Evolutionary conservation across 2,888 invertebrate genomes (phyloP), one percentile per base, ranked within the genome.

Genomic region (Dynastes maya): DNA sequence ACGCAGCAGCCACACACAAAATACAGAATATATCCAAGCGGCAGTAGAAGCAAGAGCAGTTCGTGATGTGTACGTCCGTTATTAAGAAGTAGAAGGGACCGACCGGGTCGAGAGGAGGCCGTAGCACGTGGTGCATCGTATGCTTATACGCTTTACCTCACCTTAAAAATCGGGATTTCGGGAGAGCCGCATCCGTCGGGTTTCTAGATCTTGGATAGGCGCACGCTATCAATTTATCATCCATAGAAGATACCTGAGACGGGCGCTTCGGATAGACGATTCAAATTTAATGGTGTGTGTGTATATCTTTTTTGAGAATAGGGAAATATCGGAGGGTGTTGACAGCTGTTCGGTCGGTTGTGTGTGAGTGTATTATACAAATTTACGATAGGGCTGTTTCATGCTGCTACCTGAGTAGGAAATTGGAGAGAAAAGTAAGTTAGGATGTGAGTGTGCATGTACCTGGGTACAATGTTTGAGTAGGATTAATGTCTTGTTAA

Each of bases 81-180:
- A 76, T 76, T 76, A 76, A 76, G 68, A 67, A 53, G 61, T 37
- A 74, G 68, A 40, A 45, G 61, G 49, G 37, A 58, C 45, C 37
- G 45, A 67, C 65, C 16, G 71, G 22, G 45, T 61, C 61, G 45
- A 45, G 55, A 22, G 55, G 55, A 58, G 55, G 22, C 55, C 16
- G 55, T 22, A 58, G 61, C 72, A 74, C 72, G 72, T 74, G 72
- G 72, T 61, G 61, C 27, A 22, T 58, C n/a, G 55, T 58, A 58
- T 53, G n/a, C 16, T 51, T 32, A n/a, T 70, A 11, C 5, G 5
- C 37, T 63, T 63, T 29, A 29, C 53, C 65, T 67, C 76, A 58
- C 67, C 68, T 76, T 45, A 55, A 67, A 74, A 74, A 74, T 74
- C 72, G 58, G 72, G 72, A 74, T 74, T 74, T 61, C 72, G 61